These are phyloP conservation scores for Vanacampus margaritifer DNA, from an alignment of 2,113 vertebrate species.

Conservation along the genomic window DNA sequence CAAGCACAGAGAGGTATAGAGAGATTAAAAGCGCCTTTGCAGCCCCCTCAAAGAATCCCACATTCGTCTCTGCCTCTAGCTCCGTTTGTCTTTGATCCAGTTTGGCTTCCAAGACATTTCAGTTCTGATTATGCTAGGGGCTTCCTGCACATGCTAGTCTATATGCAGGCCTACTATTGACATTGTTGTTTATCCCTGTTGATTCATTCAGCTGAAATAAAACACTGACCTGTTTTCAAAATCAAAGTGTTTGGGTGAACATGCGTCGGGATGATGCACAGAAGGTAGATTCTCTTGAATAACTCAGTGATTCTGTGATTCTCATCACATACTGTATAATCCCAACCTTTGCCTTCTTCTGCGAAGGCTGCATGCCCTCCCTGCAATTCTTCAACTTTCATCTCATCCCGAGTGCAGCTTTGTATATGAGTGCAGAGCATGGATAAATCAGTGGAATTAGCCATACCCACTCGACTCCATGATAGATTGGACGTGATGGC, in stretches of 20 bases:
- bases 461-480: slow-evolving; percentile 8
- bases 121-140: slow-evolving; percentile 20
- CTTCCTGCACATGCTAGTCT: slow-evolving; percentile 44
- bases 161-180: slow-evolving; percentile 26
- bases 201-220: slow-evolving; percentile 34
- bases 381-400: not conserved
- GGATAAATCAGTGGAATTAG: slow-evolving; percentile 6
- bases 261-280: slow-evolving; percentile 13
- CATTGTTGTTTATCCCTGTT: slow-evolving; percentile 20
- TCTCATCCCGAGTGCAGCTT: not conserved
- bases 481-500: slow-evolving; percentile 30
- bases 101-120: slow-evolving; percentile 33
- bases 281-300: slow-evolving; percentile 2
- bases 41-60: slow-evolving; percentile 53
- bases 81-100: slow-evolving; percentile 57
- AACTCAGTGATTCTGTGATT: not conserved
- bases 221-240: slow-evolving; percentile 27
- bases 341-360: not conserved
- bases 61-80: slow-evolving; percentile 46
- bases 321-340: not conserved
- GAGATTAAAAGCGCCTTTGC: slow-evolving; percentile 64
- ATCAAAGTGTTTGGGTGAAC: slow-evolving; percentile 22
- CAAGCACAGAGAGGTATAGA: slow-evolving; percentile 58
- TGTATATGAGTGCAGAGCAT: not conserved
- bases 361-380: not conserved